Percentiles rank a stretch among this genome's conserved stretches.
These are phyloP conservation scores for Neodiprion pinetum DNA, from an alignment of 1,140 invertebrate genomes.

Conservation along the genomic window DNA sequence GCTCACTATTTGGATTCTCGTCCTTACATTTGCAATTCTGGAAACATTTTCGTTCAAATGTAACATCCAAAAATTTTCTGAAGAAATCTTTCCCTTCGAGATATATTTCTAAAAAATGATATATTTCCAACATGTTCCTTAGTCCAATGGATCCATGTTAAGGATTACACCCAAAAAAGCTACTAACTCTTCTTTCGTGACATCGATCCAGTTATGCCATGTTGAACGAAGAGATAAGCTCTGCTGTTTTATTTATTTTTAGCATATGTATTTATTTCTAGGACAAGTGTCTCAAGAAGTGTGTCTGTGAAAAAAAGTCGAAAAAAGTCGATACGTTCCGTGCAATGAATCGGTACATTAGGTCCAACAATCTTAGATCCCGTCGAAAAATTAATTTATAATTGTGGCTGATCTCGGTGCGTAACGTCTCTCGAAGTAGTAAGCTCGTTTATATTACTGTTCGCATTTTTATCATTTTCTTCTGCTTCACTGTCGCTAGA, in stretches of 20 bases:
- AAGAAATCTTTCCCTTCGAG: constrained; percentile 22
- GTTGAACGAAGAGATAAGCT: constrained; percentile 22
- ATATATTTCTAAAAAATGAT: constrained; percentile 21
- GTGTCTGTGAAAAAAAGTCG: constrained; percentile 27
- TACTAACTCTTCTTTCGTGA: constrained; percentile 21
- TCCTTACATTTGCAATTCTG: constrained; percentile 1
- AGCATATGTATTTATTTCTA: constrained; percentile 19
- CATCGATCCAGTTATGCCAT: constrained; percentile 22
- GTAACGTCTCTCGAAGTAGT: no score
- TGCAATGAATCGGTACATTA: constrained; percentile 22
- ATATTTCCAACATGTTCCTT: constrained; percentile 11
- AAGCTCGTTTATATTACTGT: no score
- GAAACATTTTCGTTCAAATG: constrained; percentile 18
- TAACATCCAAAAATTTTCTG: constrained; percentile 21
- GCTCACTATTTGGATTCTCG: constrained; percentile 18
- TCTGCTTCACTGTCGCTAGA: no score
- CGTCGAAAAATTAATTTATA: constrained; percentile 16
- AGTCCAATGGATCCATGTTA: constrained; percentile 25
- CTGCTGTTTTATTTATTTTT: constrained; percentile 14
- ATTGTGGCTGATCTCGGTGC: no score
- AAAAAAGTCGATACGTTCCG: constrained; percentile 23
- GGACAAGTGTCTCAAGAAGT: constrained; percentile 19
- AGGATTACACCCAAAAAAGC: constrained; percentile 22
- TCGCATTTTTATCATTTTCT: no score
- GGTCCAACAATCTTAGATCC: constrained; percentile 20